Evolutionary conservation across 1,140 invertebrate species (phyloP).

Genomic region (Brachionus calyciflorus): DNA sequence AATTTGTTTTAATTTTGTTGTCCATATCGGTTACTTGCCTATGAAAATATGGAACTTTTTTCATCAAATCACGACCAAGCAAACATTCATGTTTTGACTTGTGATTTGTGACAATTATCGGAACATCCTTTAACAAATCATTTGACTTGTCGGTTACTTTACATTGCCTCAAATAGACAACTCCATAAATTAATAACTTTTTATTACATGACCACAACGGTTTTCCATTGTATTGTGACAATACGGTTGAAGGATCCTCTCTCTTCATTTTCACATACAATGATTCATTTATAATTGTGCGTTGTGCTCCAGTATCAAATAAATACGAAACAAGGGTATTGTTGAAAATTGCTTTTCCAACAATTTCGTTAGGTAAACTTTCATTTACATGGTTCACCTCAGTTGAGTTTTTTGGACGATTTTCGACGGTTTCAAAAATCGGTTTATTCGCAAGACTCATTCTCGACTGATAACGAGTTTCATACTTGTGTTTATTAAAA

Average conservation of each 20-base stretch:
- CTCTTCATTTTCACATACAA: neutral
- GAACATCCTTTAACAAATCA: neutral
- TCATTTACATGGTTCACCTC: neutral
- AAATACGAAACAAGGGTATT: constrained; percentile 2
- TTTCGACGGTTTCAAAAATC: neutral
- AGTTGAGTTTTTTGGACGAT: neutral
- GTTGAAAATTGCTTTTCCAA: neutral
- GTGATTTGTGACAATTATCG: neutral
- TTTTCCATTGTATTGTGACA: neutral
- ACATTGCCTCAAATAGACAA: neutral
- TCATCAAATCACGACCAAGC: too few species aligned
- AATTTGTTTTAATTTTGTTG: too few species aligned
- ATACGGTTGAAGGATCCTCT: neutral
- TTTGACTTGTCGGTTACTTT: neutral
- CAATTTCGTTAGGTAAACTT: neutral
- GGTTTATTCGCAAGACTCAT: neutral
- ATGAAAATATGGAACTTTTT: too few species aligned
- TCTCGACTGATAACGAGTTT: neutral
- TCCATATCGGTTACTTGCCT: too few species aligned
- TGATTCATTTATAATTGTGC: neutral
- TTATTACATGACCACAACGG: neutral
- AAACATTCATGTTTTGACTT: constrained; percentile 22
- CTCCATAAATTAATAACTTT: neutral
- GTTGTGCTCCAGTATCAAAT: neutral
- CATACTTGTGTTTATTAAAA: neutral